phyloP scores from a whole-genome alignment of 2,113 vertebrate species.

The Climacteris rufus region DNA sequence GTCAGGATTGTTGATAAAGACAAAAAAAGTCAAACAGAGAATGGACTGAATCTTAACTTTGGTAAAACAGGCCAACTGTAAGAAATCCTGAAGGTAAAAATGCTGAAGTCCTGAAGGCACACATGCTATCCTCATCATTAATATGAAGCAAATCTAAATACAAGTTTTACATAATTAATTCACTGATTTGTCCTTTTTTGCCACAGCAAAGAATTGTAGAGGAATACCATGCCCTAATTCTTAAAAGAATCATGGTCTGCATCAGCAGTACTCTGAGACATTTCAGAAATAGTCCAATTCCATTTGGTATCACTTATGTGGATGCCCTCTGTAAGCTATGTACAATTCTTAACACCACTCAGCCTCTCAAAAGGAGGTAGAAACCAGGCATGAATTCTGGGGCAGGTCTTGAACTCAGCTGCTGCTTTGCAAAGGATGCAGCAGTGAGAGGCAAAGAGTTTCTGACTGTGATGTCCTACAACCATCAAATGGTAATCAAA shows the following conservation, averaged over 20 bases:
- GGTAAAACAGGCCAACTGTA: background rate
- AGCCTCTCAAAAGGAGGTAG: background rate
- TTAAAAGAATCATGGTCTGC: background rate
- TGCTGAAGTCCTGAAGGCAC: background rate
- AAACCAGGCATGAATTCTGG: constrained; percentile 12
- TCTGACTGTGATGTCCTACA: constrained; percentile 7
- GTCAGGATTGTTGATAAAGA: background rate
- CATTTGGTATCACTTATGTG: background rate
- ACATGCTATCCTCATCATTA: background rate
- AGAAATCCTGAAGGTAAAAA: background rate
- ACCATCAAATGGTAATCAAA: constrained; percentile 44
- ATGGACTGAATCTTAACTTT: background rate
- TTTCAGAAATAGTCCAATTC: constrained; percentile 12
- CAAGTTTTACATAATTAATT: background rate
- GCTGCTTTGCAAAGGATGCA: constrained; percentile 5
- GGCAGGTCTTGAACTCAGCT: constrained; percentile 26
- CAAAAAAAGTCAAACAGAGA: background rate
- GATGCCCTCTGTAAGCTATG: background rate
- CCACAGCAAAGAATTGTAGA: background rate
- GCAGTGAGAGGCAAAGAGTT: background rate
- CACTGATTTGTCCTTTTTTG: background rate
- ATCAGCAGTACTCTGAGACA: background rate
- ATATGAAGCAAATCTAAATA: background rate
- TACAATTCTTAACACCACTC: background rate
- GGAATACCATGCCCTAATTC: background rate